Evolutionary conservation across 1,140 invertebrate species (phyloP), one percentile per base, ranked within the genome.

Genomic region (Cydia pomonella): DNA sequence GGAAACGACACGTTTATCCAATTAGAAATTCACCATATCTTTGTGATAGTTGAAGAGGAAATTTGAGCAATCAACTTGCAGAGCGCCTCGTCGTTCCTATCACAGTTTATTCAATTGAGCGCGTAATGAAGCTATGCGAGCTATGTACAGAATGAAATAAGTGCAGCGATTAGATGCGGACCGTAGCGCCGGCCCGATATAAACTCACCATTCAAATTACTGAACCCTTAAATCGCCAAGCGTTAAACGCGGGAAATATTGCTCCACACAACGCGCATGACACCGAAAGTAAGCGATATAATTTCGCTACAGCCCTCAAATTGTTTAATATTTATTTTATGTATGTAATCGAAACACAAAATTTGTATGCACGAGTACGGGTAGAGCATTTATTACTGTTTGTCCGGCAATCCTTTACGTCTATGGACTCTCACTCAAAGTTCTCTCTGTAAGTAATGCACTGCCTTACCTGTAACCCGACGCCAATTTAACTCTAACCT

Each of bases 11-110:
- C 91, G 90, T 90, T 93, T 93, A 93, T 93, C 89, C 91, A 93
- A 93, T 93, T 93, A 93, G 91, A 93, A 93, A 93, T 93, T 93
- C 91, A 93, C 91, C 91, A 92, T 93, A 93, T 93, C 91, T 92
- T 91, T 91, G 91, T 93, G 90, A 92, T 90, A 92, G 90, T 90
- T 90, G 90, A 92, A 89, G 84, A 93, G 91, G 91, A 93, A 92
- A 92, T 91, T 93, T 88, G 88, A 93, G 91, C 90, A 92, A 93
- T 93, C 90, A 90, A 88, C 86, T 88, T 89, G 89, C 89, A 87
- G 87, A 91, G 88, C 88, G 88, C 88, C 87, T 90, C 88, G 87
- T 90, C 88, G 87, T 88, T 91, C 87, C 91, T 92, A 93, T 93
- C 87, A 90, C 89, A 91, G 90, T 91, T 93, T 93, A 93, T 93